Evolutionary conservation across 2,888 invertebrate species (phyloP).

Genomic region (Mimachlamys varia): DNA sequence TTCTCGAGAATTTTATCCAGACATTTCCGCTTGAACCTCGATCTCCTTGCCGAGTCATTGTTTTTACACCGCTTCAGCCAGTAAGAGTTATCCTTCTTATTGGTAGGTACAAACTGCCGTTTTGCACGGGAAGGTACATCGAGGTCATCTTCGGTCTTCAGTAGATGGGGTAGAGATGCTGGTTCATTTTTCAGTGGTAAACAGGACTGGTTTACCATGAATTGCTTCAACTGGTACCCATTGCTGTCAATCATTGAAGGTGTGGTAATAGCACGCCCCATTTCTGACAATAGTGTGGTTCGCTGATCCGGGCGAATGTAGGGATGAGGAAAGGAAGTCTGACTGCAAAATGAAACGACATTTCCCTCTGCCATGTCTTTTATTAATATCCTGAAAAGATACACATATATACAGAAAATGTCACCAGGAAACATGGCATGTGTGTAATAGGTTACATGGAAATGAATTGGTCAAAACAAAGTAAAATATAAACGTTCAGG

Average conservation of each 20-base stretch:
- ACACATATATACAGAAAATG: neutral
- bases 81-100: neutral
- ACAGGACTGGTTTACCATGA: neutral
- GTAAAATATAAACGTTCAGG: no score
- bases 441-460: no score
- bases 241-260: neutral
- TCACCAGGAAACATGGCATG: no score
- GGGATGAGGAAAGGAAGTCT: neutral
- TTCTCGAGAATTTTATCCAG: neutral
- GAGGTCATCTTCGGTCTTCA: neutral
- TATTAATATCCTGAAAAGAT: neutral
- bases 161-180: neutral
- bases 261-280: neutral
- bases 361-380: neutral
- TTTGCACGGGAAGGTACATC: neutral
- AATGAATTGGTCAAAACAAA: no score
- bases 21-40: neutral
- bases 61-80: constrained; percentile 6
- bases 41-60: neutral
- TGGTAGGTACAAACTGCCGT: neutral
- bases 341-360: neutral
- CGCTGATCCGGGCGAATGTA: neutral
- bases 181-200: neutral
- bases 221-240: neutral
- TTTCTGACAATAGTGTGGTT: neutral